Base-by-base conservation (phyloP, 23 tunicate species). In the Aplidium turbinatum region DNA sequence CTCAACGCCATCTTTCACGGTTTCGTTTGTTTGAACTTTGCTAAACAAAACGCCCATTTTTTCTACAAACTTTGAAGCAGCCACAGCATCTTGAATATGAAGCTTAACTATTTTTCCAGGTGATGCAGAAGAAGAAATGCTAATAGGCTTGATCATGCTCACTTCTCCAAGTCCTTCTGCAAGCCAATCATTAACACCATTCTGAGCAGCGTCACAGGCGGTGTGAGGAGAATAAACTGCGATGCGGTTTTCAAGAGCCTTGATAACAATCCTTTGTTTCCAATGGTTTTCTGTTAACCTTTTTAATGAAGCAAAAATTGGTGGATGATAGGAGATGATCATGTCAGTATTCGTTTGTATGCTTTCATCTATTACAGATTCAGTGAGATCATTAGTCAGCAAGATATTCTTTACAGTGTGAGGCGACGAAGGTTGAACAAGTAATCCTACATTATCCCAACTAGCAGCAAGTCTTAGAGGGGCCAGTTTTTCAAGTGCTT, bases 101-200 rank as follows among this genome's bases (percentile, higher is more conserved):
- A 60, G 4, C 31, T 46, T 46, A 3, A 62, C 73, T 3, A 76
- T 1, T 45, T 46, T 58, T 3, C 9, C 18, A 2, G 57, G 29
- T 3, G 20, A 31, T 3, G 28, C 38, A 13, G 53, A 3, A 57
- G 25, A 6, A 2, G 73, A 61, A 2, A 4, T n/a, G 57, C 53
- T 40, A 28, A 85, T 57, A 33, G 91, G 83, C 25, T 57, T 46
- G 23, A 27, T n/a, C 22, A 24, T 30, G 16, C 57, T 28, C 31
- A 82, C 20, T 6, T 74, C 58, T 2, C 91, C 97, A 6, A 95
- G 50, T 20, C 93, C 77, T 18, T 46, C 27, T 34, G 78, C 75
- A 39, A 95, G 84, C 99, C 99, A 95, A 36, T 91, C 96, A 70
- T 95, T 95, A 1, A 95, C 99, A n/a, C 99, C 99, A 62, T 47